Evolutionary conservation across 2,888 invertebrate species (phyloP).

Genomic region (Tetragnatha montana): DNA sequence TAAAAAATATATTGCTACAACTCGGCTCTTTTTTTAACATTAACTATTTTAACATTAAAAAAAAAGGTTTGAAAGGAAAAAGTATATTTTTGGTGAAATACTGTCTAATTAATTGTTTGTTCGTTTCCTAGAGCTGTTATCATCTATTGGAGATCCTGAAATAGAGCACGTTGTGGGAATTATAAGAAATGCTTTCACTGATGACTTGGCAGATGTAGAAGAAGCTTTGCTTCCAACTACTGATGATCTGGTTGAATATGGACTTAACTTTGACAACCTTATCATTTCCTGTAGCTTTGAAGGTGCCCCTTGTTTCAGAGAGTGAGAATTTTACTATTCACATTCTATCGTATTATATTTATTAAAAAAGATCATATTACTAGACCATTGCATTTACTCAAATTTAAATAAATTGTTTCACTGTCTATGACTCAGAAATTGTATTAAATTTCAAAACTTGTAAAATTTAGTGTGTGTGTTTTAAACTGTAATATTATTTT

Average conservation of each 20-base stretch:
- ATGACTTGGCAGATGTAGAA: slow-evolving; percentile 57
- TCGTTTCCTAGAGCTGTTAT: slow-evolving; percentile 36
- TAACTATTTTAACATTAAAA: not conserved
- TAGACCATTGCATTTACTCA: no score
- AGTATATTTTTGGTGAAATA: not conserved
- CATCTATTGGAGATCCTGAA: slow-evolving; percentile 22
- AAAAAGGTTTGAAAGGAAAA: not conserved
- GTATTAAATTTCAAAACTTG: no score
- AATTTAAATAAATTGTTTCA: no score
- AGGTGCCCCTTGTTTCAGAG: slow-evolving; percentile 41
- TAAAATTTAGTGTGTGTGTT: no score
- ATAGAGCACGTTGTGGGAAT: slow-evolving; percentile 21
- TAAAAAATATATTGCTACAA: no score
- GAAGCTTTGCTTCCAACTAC: slow-evolving; percentile 57
- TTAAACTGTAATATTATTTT: no score
- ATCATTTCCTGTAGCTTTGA: slow-evolving; percentile 65
- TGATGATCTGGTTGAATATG: slow-evolving; percentile 47
- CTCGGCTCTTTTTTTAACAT: not conserved
- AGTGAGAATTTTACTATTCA: slow-evolving; percentile 21
- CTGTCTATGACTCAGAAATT: no score
- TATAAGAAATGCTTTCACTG: slow-evolving; percentile 14
- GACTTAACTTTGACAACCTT: slow-evolving; percentile 56
- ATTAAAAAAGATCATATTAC: no score
- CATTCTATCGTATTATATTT: not conserved
- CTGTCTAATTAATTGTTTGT: not conserved